Evolutionary conservation across 2,113 vertebrate genomes (phyloP), one percentile per base, ranked within the genome.

Genomic region (Xenopus tropicalis): DNA sequence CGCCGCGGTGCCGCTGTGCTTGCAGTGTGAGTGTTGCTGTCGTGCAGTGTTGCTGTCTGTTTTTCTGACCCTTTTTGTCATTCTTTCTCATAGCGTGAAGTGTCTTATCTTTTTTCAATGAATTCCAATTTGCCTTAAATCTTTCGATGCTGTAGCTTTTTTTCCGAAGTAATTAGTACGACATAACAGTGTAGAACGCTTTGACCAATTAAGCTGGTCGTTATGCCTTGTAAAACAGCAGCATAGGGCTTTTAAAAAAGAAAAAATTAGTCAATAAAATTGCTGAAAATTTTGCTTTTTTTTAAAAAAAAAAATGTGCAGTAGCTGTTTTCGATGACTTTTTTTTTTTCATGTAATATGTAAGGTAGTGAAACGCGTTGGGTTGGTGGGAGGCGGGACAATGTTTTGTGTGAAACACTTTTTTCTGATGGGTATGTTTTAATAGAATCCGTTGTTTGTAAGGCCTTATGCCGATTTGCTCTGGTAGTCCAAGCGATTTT

Each of bases 121-220:
- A 91, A 91, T 91, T 91, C 89, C 92, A 93, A 92, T 93, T 94
- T 97, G 94, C 95, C 96, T 99, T 96, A 94, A 93, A 92, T 89
- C 89, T 94, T 96, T 95, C 89, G 82, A 93, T 92, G 93, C 90
- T 91, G 85, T 91, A 93, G 91, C 89, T 94, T 90, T 93, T 91
- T 91, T 88, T 75, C 66, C 48, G 29, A 44, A 89, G 92, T 93
- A 92, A 89, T 88, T 91, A 92, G 89, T 90, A 85, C 90, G 88
- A 91, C 88, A 82, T 87, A 91, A 89, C 88, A 85, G 90, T 87
- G 89, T 88, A 91, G 89, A 92, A 86, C 81, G 92, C 83, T 88
- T 92, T 86, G 84, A 91, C 88, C 90, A 92, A 88, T 89, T 88
- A 86, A 89, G 87, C 89, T 92, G 90, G 91, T 91, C 90, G 86